A percentile compares a stretch with the other conserved stretches of the same genome.
These are phyloP conservation scores for Novumbra hubbsi DNA, from an alignment of 2,797 vertebrate species.

Conservation along the genomic window DNA sequence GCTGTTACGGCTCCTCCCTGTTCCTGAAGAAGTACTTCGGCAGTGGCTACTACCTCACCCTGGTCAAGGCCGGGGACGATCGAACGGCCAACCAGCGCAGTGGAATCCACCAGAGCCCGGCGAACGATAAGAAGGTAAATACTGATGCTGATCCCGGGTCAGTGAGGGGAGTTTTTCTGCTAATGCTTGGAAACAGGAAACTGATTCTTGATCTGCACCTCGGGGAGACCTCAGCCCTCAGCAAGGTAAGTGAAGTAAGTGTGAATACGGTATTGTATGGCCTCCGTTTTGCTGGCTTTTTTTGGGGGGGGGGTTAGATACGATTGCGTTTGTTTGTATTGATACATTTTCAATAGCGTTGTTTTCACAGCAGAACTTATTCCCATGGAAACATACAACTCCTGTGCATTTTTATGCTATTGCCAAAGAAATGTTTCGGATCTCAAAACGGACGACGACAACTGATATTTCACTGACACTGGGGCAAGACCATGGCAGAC, in stretches of 20 bases:
- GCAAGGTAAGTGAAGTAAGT: neutral
- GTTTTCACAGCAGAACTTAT: neutral
- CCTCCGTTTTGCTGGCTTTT: neutral
- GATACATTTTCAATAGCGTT: neutral
- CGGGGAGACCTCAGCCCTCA: neutral
- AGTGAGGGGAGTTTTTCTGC: neutral
- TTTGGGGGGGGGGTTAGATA: too few species aligned
- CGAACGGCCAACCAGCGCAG: conserved; percentile 51
- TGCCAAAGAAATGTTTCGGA: neutral
- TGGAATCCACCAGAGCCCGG: conserved; percentile 26
- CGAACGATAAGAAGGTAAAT: conserved; percentile 11
- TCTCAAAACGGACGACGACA: neutral
- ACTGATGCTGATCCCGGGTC: neutral
- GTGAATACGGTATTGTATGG: neutral
- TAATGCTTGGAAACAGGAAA: neutral
- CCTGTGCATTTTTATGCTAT: neutral
- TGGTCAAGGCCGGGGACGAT: conserved; percentile 78
- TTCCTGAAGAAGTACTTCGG: conserved; percentile 95
- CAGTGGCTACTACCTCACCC: conserved; percentile 94
- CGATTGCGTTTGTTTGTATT: neutral
- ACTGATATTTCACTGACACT: neutral
- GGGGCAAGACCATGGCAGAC: neutral
- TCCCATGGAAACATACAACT: neutral
- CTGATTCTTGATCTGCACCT: neutral
- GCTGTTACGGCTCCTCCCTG: conserved; percentile 92